These are phyloP conservation scores for Halichondria panicea DNA, from an alignment of 37 sponge, comb jelly and placozoan genomes.

Conservation along the genomic window DNA sequence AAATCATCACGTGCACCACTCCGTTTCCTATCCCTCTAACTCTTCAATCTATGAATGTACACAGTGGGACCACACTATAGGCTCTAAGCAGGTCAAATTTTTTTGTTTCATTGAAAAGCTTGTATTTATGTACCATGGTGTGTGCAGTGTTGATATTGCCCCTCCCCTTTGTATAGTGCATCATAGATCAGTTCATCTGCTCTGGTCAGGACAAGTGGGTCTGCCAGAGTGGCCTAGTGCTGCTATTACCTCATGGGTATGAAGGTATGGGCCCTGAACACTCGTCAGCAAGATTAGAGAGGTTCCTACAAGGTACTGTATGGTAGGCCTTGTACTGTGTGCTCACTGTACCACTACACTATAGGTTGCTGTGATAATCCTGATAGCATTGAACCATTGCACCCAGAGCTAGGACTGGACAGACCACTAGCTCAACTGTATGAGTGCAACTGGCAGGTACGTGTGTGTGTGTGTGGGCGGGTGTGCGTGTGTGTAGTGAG, in stretches of 20 bases:
- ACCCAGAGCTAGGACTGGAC: slow-evolving; percentile 14
- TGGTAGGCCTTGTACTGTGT: too few species aligned
- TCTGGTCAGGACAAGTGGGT: slow-evolving; percentile 96
- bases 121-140: too few species aligned
- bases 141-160: too few species aligned
- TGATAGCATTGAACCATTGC: slow-evolving; percentile 11
- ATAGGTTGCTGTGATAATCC: slow-evolving; percentile 58
- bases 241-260: slow-evolving; percentile 95
- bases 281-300: slow-evolving; percentile 78
- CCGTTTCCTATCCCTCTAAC: too few species aligned
- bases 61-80: too few species aligned
- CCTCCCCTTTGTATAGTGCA: too few species aligned
- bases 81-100: too few species aligned
- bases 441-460: slow-evolving; percentile 52
- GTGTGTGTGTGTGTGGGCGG: not conserved
- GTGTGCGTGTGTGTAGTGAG: not conserved
- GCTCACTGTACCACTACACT: too few species aligned
- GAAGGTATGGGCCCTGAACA: slow-evolving; percentile 97
- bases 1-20: too few species aligned
- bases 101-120: too few species aligned
- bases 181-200: slow-evolving; percentile 97
- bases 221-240: slow-evolving; percentile 87
- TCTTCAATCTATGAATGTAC: too few species aligned
- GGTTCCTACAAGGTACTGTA: too few species aligned
- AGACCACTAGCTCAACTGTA: slow-evolving; percentile 43